Conservation (phyloP, 2,888 invertebrate species). For the Scaptomyza caliginosa region DNA sequence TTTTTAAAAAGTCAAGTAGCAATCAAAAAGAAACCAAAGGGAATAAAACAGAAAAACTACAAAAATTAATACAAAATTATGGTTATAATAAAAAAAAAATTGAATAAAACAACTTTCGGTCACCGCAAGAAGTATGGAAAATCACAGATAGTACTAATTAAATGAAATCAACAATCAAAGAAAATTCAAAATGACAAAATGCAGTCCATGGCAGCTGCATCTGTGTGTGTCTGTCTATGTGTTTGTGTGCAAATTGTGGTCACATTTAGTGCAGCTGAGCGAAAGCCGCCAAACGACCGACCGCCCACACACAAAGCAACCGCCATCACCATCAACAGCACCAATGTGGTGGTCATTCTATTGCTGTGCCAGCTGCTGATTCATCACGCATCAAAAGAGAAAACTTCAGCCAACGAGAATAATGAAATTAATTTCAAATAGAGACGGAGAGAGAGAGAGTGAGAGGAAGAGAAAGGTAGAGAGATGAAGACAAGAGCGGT, state of each 20-base stretch:
- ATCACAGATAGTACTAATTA: background rate
- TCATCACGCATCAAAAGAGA: constrained; percentile 69
- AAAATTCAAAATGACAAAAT: constrained; percentile 38
- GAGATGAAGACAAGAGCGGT: constrained; percentile 30
- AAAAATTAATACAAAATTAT: background rate
- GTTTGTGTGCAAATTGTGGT: constrained; percentile 60
- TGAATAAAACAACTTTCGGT: constrained; percentile 1
- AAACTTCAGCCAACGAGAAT: constrained; percentile 65
- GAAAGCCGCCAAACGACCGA: constrained; percentile 29
- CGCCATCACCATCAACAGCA: constrained; percentile 8
- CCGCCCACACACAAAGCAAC: constrained; percentile 39
- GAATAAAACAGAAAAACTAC: background rate
- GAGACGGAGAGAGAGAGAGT: constrained; percentile 2
- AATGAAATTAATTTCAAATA: constrained; percentile 67
- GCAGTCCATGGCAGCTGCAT: constrained; percentile 43
- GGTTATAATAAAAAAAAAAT: background rate
- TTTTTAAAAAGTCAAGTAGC: no score
- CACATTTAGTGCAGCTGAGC: constrained; percentile 26
- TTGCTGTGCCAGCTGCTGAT: constrained; percentile 48
- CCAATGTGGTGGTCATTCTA: constrained; percentile 3
- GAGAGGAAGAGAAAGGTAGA: constrained; percentile 1
- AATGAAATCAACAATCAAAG: constrained; percentile 9
- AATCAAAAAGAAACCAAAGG: no score
- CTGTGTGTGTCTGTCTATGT: constrained; percentile 5
- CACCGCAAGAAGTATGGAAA: background rate